Evolutionary conservation across 2,888 invertebrate species (phyloP).

Genomic region (Unio delphinus): DNA sequence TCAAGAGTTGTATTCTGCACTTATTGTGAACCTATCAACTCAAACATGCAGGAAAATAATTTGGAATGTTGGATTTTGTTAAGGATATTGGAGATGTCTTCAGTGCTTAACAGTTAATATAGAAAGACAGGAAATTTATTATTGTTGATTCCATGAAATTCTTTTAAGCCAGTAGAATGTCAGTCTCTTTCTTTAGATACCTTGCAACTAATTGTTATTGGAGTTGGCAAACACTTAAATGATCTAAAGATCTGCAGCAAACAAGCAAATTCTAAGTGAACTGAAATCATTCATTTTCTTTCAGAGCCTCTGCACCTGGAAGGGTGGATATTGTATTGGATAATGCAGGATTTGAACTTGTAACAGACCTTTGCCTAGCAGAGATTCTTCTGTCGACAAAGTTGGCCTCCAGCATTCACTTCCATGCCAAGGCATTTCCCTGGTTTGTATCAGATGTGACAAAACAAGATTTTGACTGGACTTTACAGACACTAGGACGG

Average conservation of each 20-base stretch:
- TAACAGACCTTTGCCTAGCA: slow-evolving; percentile 89
- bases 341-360: slow-evolving; percentile 94
- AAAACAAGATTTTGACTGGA: slow-evolving; percentile 82
- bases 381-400: slow-evolving; percentile 81
- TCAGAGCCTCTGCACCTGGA: slow-evolving; percentile 24
- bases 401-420: slow-evolving; percentile 80
- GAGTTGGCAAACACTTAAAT: too few relatives aligned
- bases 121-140: too few relatives aligned
- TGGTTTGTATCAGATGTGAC: slow-evolving; percentile 97
- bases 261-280: background rate
- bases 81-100: too few relatives aligned
- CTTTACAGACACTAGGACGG: slow-evolving; percentile 72
- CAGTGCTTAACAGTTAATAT: too few relatives aligned
- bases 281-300: slow-evolving; percentile 6
- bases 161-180: too few relatives aligned
- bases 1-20: too few relatives aligned
- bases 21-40: too few relatives aligned
- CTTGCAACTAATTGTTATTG: too few relatives aligned
- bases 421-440: slow-evolving; percentile 90
- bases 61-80: too few relatives aligned
- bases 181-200: too few relatives aligned
- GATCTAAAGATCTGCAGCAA: background rate
- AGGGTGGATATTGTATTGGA: slow-evolving; percentile 80
- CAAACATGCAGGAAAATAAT: too few relatives aligned
- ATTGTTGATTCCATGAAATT: too few relatives aligned